Percentiles rank a stretch among this genome's conserved stretches.
Conservation (phyloP, 2,888 invertebrate genomes). For the Netelia fuscicornis region DNA sequence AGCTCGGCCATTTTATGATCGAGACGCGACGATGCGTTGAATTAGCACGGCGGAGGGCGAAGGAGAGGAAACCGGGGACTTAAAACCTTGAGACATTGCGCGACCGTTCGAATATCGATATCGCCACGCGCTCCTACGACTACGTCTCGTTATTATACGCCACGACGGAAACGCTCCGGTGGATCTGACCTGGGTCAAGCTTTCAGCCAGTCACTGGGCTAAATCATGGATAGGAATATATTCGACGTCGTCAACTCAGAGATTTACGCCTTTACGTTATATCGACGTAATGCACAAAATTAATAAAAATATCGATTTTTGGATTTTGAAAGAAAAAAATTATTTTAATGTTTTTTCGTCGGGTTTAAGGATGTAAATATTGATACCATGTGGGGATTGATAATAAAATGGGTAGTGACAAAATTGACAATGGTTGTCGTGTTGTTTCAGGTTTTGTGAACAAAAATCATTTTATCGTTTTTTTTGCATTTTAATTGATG, state of each 20-base stretch:
- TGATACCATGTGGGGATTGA: too few species aligned
- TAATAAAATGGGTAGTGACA: too few species aligned
- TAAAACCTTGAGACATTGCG: too few species aligned
- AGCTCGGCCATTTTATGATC: conserved; percentile 57
- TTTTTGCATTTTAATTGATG: too few species aligned
- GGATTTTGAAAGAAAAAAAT: background rate
- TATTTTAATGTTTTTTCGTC: too few species aligned
- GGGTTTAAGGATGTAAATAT: too few species aligned
- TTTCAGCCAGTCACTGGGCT: conserved; percentile 24
- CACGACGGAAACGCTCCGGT: background rate
- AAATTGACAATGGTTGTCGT: too few species aligned
- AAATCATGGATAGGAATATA: conserved; percentile 29
- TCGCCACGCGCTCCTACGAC: conserved; percentile 10
- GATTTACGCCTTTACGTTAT: background rate
- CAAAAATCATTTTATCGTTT: too few species aligned
- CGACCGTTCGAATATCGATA: background rate
- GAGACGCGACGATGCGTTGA: conserved; percentile 57
- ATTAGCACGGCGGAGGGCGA: conserved; percentile 52
- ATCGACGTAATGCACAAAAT: background rate
- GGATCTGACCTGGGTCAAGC: conserved; percentile 47
- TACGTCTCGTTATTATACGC: background rate
- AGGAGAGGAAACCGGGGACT: background rate
- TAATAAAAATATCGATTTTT: conserved; percentile 28
- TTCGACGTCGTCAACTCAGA: background rate
- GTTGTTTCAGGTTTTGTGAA: too few species aligned